A percentile compares a stretch with the other conserved stretches of the same genome.
These are phyloP conservation scores for Ooceraea biroi DNA, from an alignment of 1,140 invertebrate species.

Conservation along the genomic window DNA sequence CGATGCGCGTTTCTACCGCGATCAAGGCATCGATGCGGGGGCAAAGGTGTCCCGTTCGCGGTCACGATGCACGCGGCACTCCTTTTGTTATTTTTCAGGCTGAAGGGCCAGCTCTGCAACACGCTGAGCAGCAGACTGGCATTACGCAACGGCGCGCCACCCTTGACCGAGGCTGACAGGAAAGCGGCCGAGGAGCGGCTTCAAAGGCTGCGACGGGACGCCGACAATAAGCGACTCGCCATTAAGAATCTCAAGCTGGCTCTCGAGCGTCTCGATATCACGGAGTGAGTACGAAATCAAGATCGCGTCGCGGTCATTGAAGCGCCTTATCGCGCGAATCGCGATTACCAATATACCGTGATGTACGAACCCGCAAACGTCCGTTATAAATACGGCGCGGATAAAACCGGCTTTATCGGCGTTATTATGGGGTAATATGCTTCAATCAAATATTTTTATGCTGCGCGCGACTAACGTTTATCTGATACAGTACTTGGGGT, in stretches of 20 bases:
- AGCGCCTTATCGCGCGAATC: slow-evolving; percentile 30
- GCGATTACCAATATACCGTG: slow-evolving; percentile 11
- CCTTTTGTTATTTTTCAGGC: slow-evolving; percentile 79
- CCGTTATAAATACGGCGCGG: background rate
- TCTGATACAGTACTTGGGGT: too few relatives aligned
- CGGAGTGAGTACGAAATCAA: slow-evolving; percentile 89
- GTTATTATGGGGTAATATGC: slow-evolving; percentile 12
- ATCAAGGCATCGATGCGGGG: background rate
- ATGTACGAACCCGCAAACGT: background rate
- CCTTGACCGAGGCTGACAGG: slow-evolving; percentile 87
- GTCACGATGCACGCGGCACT: slow-evolving; percentile 26
- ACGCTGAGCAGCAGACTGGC: slow-evolving; percentile 85
- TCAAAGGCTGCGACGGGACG: slow-evolving; percentile 88
- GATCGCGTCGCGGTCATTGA: slow-evolving; percentile 16
- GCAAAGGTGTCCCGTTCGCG: background rate
- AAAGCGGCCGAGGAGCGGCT: slow-evolving; percentile 90
- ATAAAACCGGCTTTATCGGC: background rate
- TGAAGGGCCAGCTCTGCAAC: slow-evolving; percentile 89
- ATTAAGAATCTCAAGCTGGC: slow-evolving; percentile 92
- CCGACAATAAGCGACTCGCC: slow-evolving; percentile 90
- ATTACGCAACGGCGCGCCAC: slow-evolving; percentile 82
- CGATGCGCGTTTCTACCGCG: background rate
- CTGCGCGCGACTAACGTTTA: background rate
- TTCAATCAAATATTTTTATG: slow-evolving; percentile 8
- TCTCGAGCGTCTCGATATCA: slow-evolving; percentile 92